Conservation (phyloP, 2,888 invertebrate genomes). For the Drosophila mercatorum region DNA sequence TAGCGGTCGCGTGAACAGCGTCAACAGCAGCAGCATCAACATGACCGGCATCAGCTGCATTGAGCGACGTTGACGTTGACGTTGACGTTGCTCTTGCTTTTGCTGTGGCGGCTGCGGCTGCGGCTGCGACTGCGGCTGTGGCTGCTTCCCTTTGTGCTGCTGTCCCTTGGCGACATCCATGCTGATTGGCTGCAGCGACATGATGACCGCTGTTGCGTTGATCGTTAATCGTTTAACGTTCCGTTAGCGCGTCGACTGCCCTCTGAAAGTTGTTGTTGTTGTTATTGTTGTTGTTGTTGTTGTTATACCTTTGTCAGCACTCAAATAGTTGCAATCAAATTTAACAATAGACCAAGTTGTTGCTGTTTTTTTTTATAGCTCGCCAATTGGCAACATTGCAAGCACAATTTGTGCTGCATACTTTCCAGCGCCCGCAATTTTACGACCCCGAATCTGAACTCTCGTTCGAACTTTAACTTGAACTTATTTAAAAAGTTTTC, state of each 20-base stretch:
- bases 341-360: constrained; percentile 15
- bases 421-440: constrained; percentile 47
- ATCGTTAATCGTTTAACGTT: constrained; percentile 27
- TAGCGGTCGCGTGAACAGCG: constrained; percentile 59
- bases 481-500: constrained; percentile 68
- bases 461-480: constrained; percentile 32
- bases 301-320: constrained; percentile 14
- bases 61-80: constrained; percentile 32
- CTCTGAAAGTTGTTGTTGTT: constrained; percentile 24
- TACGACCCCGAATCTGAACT: constrained; percentile 36
- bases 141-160: constrained; percentile 28
- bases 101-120: constrained; percentile 7
- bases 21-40: constrained; percentile 61
- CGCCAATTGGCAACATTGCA: constrained; percentile 42
- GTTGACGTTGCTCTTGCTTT: constrained; percentile 18
- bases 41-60: constrained; percentile 54
- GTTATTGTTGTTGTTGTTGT: constrained; percentile 20
- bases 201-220: constrained; percentile 27
- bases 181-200: constrained; percentile 44
- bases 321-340: constrained; percentile 16
- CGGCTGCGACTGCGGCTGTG: constrained; percentile 9
- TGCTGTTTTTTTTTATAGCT: constrained; percentile 21
- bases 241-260: constrained; percentile 22
- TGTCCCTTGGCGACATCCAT: constrained; percentile 24
- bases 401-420: constrained; percentile 47